Evolutionary conservation across 2,113 vertebrate species (phyloP).

Genomic region (Ophiodon elongatus): DNA sequence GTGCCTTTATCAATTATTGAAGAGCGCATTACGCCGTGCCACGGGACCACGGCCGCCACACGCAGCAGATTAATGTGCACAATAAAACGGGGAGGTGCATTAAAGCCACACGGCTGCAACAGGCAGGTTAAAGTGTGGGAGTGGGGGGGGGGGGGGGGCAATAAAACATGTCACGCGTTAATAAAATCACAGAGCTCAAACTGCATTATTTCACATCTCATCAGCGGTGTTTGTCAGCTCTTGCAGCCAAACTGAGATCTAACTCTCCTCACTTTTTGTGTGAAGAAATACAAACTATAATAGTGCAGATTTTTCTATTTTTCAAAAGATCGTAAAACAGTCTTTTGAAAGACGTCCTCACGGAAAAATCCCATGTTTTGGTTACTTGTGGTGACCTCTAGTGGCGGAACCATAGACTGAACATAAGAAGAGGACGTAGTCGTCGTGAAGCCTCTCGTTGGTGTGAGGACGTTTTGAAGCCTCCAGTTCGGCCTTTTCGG

Average conservation of each 20-base stretch:
- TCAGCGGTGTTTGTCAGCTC: neutral
- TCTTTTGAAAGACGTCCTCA: too few relatives aligned
- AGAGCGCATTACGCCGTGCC: constrained; percentile 61
- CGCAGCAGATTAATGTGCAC: constrained; percentile 55
- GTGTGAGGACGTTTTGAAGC: too few relatives aligned
- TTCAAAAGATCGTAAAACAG: too few relatives aligned
- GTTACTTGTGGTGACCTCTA: too few relatives aligned
- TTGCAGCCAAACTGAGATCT: too few relatives aligned
- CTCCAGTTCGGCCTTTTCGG: too few relatives aligned
- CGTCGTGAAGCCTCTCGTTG: too few relatives aligned
- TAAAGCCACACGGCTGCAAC: neutral
- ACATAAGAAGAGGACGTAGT: too few relatives aligned
- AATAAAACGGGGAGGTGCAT: constrained; percentile 34
- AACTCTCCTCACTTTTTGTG: neutral
- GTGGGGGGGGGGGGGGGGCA: neutral
- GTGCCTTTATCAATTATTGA: constrained; percentile 84
- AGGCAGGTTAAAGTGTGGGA: neutral
- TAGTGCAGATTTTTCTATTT: neutral
- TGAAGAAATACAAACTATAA: neutral
- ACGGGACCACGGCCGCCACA: constrained; percentile 47
- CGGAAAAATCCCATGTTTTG: too few relatives aligned
- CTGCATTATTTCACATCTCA: neutral
- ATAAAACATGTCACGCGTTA: constrained; percentile 33
- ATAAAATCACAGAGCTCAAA: constrained; percentile 8
- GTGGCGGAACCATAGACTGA: too few relatives aligned